These are phyloP conservation scores for Eptatretus atami DNA, from an alignment of 2,797 vertebrate genomes.

Conservation along the genomic window DNA sequence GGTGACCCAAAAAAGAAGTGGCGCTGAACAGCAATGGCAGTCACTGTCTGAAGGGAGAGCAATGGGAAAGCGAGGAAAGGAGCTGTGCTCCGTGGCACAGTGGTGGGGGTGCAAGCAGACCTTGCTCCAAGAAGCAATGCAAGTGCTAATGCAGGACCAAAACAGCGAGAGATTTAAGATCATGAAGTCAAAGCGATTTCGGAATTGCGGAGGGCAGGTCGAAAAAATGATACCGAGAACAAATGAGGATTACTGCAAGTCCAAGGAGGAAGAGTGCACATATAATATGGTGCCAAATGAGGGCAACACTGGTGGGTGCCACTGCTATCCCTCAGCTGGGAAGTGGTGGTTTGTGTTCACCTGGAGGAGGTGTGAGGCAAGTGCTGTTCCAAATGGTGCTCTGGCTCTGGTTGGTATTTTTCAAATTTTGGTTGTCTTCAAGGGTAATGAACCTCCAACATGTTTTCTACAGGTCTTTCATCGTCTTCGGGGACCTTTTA, in stretches of 20 bases:
- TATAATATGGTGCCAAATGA: constrained; percentile 29
- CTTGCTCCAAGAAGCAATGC: constrained; percentile 37
- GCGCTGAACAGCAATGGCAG: constrained; percentile 61
- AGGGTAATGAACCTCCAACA: no score
- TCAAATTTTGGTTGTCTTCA: no score
- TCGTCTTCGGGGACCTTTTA: no score
- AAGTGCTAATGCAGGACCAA: constrained; percentile 66
- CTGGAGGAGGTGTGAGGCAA: no score
- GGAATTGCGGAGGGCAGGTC: constrained; percentile 74
- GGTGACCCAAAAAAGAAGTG: constrained; percentile 52
- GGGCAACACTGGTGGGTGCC: no score
- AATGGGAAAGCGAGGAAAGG: constrained; percentile 63
- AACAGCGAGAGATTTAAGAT: constrained; percentile 85
- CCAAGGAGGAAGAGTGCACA: constrained; percentile 49
- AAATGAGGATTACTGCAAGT: constrained; percentile 74
- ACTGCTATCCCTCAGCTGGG: no score
- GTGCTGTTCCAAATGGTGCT: no score
- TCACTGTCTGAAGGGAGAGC: constrained; percentile 81
- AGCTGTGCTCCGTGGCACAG: constrained; percentile 86
- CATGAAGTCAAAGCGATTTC: constrained; percentile 91
- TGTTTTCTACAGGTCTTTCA: no score
- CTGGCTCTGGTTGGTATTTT: no score
- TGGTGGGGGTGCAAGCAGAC: constrained; percentile 27
- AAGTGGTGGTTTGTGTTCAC: no score
- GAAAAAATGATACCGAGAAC: constrained; percentile 82